A percentile compares a stretch with the other conserved stretches of the same genome.
phyloP scores from a whole-genome alignment of 2,113 vertebrate genomes.

The Triplophysa tibetana region DNA sequence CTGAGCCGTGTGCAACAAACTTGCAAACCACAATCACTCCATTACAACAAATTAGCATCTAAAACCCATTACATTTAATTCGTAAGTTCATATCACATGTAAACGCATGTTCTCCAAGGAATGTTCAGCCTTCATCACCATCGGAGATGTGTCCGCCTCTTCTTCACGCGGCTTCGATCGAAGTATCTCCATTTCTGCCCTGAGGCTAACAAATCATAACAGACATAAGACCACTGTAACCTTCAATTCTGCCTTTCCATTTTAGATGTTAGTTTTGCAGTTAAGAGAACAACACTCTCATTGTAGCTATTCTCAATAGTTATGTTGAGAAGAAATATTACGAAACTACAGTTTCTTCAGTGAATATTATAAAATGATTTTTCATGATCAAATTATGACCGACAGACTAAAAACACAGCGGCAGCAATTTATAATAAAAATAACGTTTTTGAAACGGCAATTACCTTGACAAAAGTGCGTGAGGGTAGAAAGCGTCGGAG shows the following conservation, averaged over 20 bases:
- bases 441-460: no score
- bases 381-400: no score
- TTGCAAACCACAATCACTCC: neutral
- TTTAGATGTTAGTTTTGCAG: neutral
- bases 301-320: no score
- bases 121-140: conserved; percentile 29
- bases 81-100: conserved; percentile 8
- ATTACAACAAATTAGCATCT: neutral
- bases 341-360: no score
- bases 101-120: conserved; percentile 4
- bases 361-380: no score
- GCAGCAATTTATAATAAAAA: neutral
- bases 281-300: no score
- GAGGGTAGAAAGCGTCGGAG: conserved; percentile 90
- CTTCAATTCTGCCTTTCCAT: no score
- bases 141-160: neutral
- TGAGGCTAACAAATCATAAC: conserved; percentile 81
- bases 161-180: conserved; percentile 85
- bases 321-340: no score
- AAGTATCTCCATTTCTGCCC: conserved; percentile 86
- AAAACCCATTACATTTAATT: neutral
- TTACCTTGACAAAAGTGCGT: conserved; percentile 95
- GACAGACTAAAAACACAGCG: no score
- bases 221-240: neutral
- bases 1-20: neutral